Conservation (phyloP, 2,888 invertebrate species). For the Polydesmus complanatus region DNA sequence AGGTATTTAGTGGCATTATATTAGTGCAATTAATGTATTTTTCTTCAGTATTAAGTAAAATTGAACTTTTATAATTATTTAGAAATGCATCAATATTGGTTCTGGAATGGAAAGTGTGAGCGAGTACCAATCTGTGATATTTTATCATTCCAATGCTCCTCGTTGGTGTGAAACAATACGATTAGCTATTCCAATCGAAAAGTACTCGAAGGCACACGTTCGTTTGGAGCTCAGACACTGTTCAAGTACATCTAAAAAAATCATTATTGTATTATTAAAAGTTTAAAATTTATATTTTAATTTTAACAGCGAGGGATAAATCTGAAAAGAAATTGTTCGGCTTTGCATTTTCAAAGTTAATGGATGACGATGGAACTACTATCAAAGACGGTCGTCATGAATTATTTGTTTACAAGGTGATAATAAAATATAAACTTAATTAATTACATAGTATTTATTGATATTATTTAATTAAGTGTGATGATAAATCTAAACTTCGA, state of each 20-base stretch:
- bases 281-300: slow-evolving; percentile 11
- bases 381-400: slow-evolving; percentile 75
- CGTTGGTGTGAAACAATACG: slow-evolving; percentile 81
- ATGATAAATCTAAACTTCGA: slow-evolving; percentile 53
- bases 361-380: slow-evolving; percentile 83
- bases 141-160: slow-evolving; percentile 88
- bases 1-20: slow-evolving; percentile 38
- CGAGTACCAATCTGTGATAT: slow-evolving; percentile 70
- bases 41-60: no score
- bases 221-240: slow-evolving; percentile 86
- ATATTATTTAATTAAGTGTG: slow-evolving; percentile 46
- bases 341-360: slow-evolving; percentile 75
- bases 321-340: slow-evolving; percentile 81
- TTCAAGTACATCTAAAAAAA: slow-evolving; percentile 73
- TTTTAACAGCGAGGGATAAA: slow-evolving; percentile 61
- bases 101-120: slow-evolving; percentile 57
- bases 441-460: no score
- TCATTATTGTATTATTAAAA: no score
- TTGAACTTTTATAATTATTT: no score
- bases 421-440: no score
- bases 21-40: no score
- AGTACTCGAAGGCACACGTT: slow-evolving; percentile 80
- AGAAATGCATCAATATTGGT: slow-evolving; percentile 75
- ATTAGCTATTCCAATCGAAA: slow-evolving; percentile 77
- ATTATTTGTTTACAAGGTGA: slow-evolving; percentile 67